These are phyloP conservation scores for Dasysyrphus tricinctus DNA, from an alignment of 2,888 invertebrate species.

Conservation along the genomic window DNA sequence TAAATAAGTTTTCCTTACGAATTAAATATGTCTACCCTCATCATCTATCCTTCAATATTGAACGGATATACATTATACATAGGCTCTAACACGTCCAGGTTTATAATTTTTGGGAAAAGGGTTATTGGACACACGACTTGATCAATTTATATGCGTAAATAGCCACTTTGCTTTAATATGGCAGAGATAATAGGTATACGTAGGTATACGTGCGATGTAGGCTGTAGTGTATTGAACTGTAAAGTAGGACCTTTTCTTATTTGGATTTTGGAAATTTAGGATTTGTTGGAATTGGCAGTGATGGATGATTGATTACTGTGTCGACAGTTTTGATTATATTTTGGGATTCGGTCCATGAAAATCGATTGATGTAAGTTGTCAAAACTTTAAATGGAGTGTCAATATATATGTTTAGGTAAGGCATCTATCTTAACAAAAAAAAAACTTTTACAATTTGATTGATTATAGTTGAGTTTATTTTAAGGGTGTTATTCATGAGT, in stretches of 20 bases:
- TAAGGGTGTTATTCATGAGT: no score
- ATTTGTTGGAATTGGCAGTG: slow-evolving; percentile 37
- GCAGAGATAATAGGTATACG: neutral
- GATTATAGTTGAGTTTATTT: slow-evolving; percentile 32
- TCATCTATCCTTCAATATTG: slow-evolving; percentile 12
- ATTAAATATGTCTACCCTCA: neutral
- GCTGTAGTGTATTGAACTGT: neutral
- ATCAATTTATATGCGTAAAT: slow-evolving; percentile 35
- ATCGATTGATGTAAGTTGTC: slow-evolving; percentile 5
- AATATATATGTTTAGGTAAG: neutral
- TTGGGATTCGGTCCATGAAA: slow-evolving; percentile 29
- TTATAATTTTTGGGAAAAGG: slow-evolving; percentile 14
- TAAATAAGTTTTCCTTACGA: neutral
- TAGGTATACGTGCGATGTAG: no score
- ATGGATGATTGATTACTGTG: slow-evolving; percentile 60
- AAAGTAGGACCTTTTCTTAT: slow-evolving; percentile 4
- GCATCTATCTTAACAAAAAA: neutral
- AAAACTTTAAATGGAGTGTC: slow-evolving; percentile 24
- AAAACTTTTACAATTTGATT: slow-evolving; percentile 33
- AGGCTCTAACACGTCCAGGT: neutral
- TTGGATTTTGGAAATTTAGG: neutral
- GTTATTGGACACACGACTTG: slow-evolving; percentile 32
- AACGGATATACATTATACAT: slow-evolving; percentile 6
- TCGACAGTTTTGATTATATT: slow-evolving; percentile 59
- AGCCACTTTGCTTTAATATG: slow-evolving; percentile 11